Conservation (phyloP, 2,113 vertebrate species). For the Anser brachyrhynchus region DNA sequence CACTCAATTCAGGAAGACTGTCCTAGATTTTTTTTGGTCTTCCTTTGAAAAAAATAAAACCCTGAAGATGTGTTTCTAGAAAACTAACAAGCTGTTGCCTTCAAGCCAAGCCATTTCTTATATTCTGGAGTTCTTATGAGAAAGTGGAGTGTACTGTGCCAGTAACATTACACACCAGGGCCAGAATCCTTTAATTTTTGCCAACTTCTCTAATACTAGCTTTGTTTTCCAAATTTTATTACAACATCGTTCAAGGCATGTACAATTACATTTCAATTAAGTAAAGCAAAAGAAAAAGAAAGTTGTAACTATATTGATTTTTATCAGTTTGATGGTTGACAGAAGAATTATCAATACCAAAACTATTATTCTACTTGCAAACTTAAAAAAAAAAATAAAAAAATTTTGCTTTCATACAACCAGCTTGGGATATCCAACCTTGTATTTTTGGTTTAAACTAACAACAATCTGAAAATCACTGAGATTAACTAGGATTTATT, state of each 20-base stretch:
- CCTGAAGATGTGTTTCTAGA: constrained; percentile 60
- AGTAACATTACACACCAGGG: constrained; percentile 47
- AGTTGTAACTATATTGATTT: neutral
- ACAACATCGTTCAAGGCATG: constrained; percentile 28
- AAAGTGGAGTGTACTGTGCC: constrained; percentile 19
- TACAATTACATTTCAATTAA: neutral
- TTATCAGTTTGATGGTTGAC: neutral
- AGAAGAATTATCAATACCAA: neutral
- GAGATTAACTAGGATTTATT: neutral
- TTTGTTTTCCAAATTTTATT: constrained; percentile 39
- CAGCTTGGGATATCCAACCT: neutral
- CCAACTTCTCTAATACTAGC: constrained; percentile 44
- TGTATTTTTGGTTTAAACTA: neutral
- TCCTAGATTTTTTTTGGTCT: neutral
- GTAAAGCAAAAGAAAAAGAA: neutral
- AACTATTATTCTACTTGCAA: neutral
- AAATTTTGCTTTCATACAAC: neutral
- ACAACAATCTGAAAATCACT: neutral
- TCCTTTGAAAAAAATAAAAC: neutral
- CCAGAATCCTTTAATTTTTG: constrained; percentile 56
- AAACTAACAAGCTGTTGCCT: constrained; percentile 65
- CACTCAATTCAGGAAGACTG: constrained; percentile 40
- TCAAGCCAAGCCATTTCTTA: constrained; percentile 56
- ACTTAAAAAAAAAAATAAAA: neutral
- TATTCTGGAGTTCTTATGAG: constrained; percentile 52